phyloP scores from a whole-genome alignment of 53 echinoderm and acorn worm species.

The Antedon mediterranea region DNA sequence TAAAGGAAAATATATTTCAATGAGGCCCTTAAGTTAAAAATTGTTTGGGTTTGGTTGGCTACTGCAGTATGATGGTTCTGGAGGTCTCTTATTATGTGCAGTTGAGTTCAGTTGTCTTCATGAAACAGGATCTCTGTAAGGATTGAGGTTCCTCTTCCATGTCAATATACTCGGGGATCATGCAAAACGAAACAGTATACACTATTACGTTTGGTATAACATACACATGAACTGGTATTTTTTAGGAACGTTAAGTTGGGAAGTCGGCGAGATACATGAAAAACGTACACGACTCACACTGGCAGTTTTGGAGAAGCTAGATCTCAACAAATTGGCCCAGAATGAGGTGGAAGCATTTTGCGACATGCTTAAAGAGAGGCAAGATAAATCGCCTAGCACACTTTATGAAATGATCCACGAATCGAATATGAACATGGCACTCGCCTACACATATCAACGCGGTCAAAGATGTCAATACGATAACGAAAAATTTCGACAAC shows the following conservation, averaged over 20 bases:
- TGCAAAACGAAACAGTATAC: no score
- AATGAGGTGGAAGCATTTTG: neutral
- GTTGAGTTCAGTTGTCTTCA: no score
- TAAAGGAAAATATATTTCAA: no score
- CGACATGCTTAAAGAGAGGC: neutral
- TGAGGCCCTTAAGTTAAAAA: no score
- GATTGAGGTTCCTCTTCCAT: no score
- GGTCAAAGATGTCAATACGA: neutral
- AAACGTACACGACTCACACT: neutral
- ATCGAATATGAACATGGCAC: neutral
- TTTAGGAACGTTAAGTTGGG: neutral
- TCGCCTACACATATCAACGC: neutral
- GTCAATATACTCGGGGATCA: no score
- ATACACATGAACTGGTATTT: no score
- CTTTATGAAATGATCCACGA: neutral
- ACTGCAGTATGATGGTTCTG: no score
- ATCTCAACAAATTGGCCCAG: neutral
- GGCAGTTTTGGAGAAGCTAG: neutral
- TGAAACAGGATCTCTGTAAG: no score
- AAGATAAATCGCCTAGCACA: neutral
- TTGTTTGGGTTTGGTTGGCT: no score
- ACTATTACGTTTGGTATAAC: no score
- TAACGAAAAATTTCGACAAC: neutral
- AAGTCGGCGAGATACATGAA: neutral
- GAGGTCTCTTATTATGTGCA: no score